Base-by-base conservation (phyloP, 1,140 invertebrate species). In the Halictus rubicundus region DNA sequence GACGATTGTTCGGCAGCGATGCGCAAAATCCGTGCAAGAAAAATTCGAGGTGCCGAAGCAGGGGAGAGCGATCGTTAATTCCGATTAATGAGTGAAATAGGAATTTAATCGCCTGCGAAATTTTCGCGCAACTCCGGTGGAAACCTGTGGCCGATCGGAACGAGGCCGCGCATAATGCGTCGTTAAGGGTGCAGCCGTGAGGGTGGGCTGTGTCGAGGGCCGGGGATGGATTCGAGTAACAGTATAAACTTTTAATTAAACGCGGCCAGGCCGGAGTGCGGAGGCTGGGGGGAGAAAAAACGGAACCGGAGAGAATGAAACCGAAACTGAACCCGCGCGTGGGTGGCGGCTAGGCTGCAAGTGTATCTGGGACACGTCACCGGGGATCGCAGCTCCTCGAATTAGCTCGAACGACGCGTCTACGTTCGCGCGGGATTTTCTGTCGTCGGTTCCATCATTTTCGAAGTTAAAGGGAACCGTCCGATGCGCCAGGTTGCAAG, bases 181-280 rank as follows among this genome's bases (percentile, higher is more conserved):
- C 59, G 59, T 61, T 61, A 61, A 61, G 14, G 59, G 59, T 6
- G 57, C 9, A 61, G 42, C 37, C 19, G 14, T n/a, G 6, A 52
- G 5, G 49, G 49, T 52, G 14, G 19, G 49, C 3, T 19, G 4
- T 4, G 16, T 52, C 16, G 19, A 52, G 49, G 49, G 19, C 32
- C 39, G 39, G 19, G 27, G 25, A 3, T 10, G 10, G 42, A 23
- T 32, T 19, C 59, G 42, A 63, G 0, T 63, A 65, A 39, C 59
- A 52, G 52, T 23, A 73, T 25, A 19, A 66, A 42, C 63, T 46
- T 66, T 42, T 46, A 68, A 75, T 59, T 46, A 68, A 75, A 75
- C 63, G 73, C 7, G n/a, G 27, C n/a, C 32, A 27, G 7, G 14
- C 23, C 19, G 42, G 14, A 37, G 23, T 19, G 9, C 10, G 25